These are phyloP conservation scores for Rhizoglyphus robini DNA, from an alignment of 1,140 invertebrate species.

Conservation along the genomic window DNA sequence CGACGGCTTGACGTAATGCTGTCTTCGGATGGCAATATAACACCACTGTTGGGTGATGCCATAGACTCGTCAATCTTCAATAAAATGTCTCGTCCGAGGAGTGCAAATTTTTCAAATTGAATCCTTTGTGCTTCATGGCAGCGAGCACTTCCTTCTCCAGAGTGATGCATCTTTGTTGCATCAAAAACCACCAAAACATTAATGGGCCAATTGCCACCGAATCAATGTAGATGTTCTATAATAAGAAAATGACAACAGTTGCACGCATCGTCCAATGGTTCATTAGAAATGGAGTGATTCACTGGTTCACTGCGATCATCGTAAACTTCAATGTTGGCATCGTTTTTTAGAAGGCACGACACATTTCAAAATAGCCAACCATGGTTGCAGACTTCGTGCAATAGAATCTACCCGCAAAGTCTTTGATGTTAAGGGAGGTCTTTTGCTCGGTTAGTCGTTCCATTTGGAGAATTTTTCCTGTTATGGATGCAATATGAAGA, in stretches of 20 bases:
- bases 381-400: slow-evolving; percentile 83
- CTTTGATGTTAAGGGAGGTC: slow-evolving; percentile 57
- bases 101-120: background rate
- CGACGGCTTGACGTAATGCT: background rate
- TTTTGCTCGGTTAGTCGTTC: slow-evolving; percentile 58
- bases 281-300: too few species aligned
- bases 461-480: slow-evolving; percentile 58
- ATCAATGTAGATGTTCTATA: slow-evolving; percentile 44
- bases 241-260: slow-evolving; percentile 43
- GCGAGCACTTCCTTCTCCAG: slow-evolving; percentile 22
- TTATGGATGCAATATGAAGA: slow-evolving; percentile 73
- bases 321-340: slow-evolving; percentile 68
- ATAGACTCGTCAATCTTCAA: too few species aligned
- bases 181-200: slow-evolving; percentile 31
- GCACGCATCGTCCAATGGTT: slow-evolving; percentile 58
- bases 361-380: slow-evolving; percentile 61
- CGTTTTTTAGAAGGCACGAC: slow-evolving; percentile 60
- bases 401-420: slow-evolving; percentile 78
- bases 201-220: slow-evolving; percentile 43
- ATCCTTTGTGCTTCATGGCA: slow-evolving; percentile 19
- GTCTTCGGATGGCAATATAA: too few species aligned
- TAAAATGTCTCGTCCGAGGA: too few species aligned
- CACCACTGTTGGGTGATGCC: too few species aligned
- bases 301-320: slow-evolving; percentile 58
- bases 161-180: slow-evolving; percentile 14